Base-by-base conservation (phyloP, 2,797 vertebrate genomes). In the Galaxias olidus region DNA sequence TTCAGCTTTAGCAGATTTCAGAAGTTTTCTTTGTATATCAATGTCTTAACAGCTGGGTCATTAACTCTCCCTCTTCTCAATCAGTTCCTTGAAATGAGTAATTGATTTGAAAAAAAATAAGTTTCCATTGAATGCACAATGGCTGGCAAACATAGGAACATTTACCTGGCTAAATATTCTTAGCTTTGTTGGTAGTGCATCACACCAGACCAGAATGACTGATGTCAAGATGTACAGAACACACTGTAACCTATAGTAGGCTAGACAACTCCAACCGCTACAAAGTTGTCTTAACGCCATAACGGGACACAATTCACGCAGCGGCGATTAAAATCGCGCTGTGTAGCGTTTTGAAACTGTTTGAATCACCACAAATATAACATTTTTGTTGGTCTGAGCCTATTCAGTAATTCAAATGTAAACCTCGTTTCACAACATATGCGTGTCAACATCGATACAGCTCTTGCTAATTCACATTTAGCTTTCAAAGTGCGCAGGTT, bases 31-130 rank as follows among this genome's bases (percentile, higher is more conserved):
- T 30, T 30, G 6, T 40, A 49, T 9, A 10, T 6, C 58, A 42
- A 10, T 4, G 48, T 50, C 42, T 10, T 61, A 44, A 58, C 56
- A 43, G 17, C 9, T 6, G 4, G 9, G 7, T 49, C 20, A 40
- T 17, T 20, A 30, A 30, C 14, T 42, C 10, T 40, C 30, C n/a
- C 10, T 14, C 18, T 10, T 17, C 58, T 42, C 7, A 51, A 15
- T 42, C 60, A 61, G 47, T 61, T 61, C 60, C 15, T 50, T 42
- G 47, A n/a, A 41, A 50, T 41, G 17, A 51, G 15, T 51, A 30
- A 42, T 40, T 4, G 6, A 7, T 13, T 4, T 48, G 7, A 60
- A 47, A 48, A 19, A 45, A 60, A 19, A 14, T 1, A 1, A 40
- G 9, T 60, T 48, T 48, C 44, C 18, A 4, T 30, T 48, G 45